A percentile compares a stretch with the other conserved stretches of the same genome.
Conservation (phyloP, 2,888 invertebrate genomes). For the Stenodema calcarata region DNA sequence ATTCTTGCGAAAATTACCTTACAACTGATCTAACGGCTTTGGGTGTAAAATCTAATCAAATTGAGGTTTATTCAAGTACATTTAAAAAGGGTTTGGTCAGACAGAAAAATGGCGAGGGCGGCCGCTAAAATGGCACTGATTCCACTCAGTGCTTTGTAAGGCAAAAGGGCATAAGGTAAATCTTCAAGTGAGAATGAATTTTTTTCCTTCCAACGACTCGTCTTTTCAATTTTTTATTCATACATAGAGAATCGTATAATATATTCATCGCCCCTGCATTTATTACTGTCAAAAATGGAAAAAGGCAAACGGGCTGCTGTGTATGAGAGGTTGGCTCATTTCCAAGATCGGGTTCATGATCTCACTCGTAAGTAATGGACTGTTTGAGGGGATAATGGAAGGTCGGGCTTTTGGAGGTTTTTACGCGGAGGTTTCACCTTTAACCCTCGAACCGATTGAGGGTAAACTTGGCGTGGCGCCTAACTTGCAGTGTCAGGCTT, state of each 20-base stretch:
- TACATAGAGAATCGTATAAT: background rate
- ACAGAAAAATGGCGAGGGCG: too few relatives aligned
- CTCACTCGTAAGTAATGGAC: conserved; percentile 27
- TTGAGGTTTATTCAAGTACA: too few relatives aligned
- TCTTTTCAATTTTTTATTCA: background rate
- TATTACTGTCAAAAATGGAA: background rate
- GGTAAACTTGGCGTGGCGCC: background rate
- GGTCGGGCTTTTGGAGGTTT: conserved; percentile 14
- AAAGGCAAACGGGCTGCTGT: background rate
- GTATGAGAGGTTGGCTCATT: conserved; percentile 19
- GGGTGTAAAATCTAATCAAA: too few relatives aligned
- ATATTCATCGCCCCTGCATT: conserved; percentile 17
- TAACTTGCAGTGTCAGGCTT: background rate
- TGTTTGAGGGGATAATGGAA: background rate
- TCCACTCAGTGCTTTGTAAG: too few relatives aligned
- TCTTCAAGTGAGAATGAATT: background rate
- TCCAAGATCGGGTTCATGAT: conserved; percentile 13
- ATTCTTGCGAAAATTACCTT: too few relatives aligned
- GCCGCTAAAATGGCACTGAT: too few relatives aligned
- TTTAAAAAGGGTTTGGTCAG: too few relatives aligned
- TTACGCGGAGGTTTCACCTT: background rate
- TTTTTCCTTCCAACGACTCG: background rate
- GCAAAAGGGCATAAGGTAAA: background rate
- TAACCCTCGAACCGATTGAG: background rate
- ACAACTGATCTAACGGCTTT: too few relatives aligned